Evolutionary conservation across 2,888 invertebrate genomes (phyloP).

Genomic region (Drosophila setosimentum): DNA sequence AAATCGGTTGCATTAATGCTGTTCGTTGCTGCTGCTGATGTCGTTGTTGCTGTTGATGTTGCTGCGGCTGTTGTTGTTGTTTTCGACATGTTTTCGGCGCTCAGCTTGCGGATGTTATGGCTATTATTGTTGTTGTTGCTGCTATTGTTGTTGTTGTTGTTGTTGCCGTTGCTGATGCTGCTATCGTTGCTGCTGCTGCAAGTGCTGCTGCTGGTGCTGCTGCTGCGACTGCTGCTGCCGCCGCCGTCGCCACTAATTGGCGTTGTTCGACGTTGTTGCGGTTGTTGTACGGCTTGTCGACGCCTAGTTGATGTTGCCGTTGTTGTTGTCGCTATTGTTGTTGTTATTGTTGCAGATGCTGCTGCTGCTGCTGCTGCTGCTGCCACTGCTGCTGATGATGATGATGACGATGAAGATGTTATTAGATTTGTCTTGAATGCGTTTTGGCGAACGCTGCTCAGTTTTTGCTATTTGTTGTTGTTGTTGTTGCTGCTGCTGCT

Average conservation of each 20-base stretch:
- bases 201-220: constrained; percentile 24
- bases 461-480: constrained; percentile 77
- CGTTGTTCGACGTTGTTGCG: constrained; percentile 18
- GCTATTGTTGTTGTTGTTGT: constrained; percentile 27
- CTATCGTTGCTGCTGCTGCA: constrained; percentile 38
- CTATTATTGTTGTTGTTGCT: constrained; percentile 31
- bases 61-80: constrained; percentile 27
- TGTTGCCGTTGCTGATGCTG: constrained; percentile 27
- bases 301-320: constrained; percentile 35
- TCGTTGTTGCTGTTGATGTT: constrained; percentile 23
- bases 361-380: constrained; percentile 3
- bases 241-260: constrained; percentile 13
- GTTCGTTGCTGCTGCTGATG: constrained; percentile 25
- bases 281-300: constrained; percentile 32
- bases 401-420: constrained; percentile 31
- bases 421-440: constrained; percentile 52
- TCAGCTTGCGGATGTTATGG: constrained; percentile 20
- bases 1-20: constrained; percentile 75
- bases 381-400: constrained; percentile 10
- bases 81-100: constrained; percentile 24
- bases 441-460: constrained; percentile 78
- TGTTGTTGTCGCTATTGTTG: constrained; percentile 23
- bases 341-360: constrained; percentile 19
- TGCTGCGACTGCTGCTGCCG: constrained; percentile 28
- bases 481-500: constrained; percentile 71